phyloP scores from a whole-genome alignment of 1,140 invertebrate species.

The Drosophila micromelanica region DNA sequence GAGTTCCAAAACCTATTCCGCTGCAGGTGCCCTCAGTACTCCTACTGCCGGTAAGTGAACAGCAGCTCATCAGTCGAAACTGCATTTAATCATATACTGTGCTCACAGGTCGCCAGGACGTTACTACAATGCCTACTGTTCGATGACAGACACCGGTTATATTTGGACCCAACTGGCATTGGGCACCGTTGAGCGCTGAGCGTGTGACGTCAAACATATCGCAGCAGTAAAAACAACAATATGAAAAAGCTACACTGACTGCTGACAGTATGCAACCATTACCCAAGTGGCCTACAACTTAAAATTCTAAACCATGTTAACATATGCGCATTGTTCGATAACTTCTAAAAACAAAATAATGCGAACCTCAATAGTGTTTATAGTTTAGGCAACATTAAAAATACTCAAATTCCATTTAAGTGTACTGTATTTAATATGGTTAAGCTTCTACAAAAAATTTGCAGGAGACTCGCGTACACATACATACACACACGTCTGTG shows the following conservation, averaged over 20 bases:
- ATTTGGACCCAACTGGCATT: slow-evolving; percentile 90
- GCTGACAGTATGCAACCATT: slow-evolving; percentile 51
- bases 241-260: slow-evolving; percentile 57
- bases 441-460: neutral
- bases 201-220: slow-evolving; percentile 55
- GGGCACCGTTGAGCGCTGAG: slow-evolving; percentile 70
- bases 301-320: slow-evolving; percentile 26
- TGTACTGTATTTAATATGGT: neutral
- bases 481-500: neutral
- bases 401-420: neutral
- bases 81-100: slow-evolving; percentile 2
- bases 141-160: slow-evolving; percentile 95
- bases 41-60: slow-evolving; percentile 89
- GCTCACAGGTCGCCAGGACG: slow-evolving; percentile 88
- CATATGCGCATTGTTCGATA: slow-evolving; percentile 7
- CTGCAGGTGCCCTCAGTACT: slow-evolving; percentile 94
- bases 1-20: slow-evolving; percentile 94
- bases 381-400: neutral
- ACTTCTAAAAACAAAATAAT: slow-evolving; percentile 1
- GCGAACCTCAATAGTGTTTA: neutral
- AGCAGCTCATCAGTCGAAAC: neutral
- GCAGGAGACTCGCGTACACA: slow-evolving; percentile 3
- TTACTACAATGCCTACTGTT: slow-evolving; percentile 95
- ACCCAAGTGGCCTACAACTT: slow-evolving; percentile 26
- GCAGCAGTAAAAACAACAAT: slow-evolving; percentile 35